Base-by-base conservation (phyloP, 1,140 invertebrate genomes). In the Neodiprion pinetum region DNA sequence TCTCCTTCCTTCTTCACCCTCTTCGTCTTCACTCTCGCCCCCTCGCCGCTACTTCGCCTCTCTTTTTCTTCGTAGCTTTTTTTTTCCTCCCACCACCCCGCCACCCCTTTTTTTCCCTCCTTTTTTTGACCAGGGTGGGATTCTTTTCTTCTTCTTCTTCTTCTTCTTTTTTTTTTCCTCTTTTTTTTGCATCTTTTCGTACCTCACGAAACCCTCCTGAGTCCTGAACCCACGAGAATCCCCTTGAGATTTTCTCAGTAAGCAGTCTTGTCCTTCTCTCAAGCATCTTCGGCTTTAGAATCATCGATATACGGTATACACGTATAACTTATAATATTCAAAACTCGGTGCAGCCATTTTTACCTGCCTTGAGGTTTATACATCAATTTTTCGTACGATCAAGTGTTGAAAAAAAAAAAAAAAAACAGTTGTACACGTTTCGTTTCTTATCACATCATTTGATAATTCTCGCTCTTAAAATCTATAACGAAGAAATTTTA, bases 131-230 rank as follows among this genome's bases (percentile, higher is more conserved):
- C 61, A 2, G 1, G 28, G 28, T 40, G 28, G 12, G 1, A 65
- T 21, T 65, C 17, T 65, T 65, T 65, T 65, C 17, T 21, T 65
- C 12, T 65, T 65, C n/a, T 61, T 61, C 53, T 61, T n/a, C n/a
- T n/a, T 61, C 53, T 61, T 11, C n/a, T 61, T 61, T 61, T 61
- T 61, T 61, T 61, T 61, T 61, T n/a, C n/a, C n/a, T 61, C n/a
- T 61, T n/a, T 61, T 17, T 65, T 65, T 21, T 65, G 61, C 61
- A 14, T 14, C 61, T 65, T 65, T 65, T 65, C 12, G 17, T 65
- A 65, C 12, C 12, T 65, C 61, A 7, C 61, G 61, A 14, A 14
- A 40, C 28, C 28, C 28, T 40, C 28, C 28, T 1, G 28, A 40
- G 28, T 40, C 28, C 28, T 3, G 28, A 40, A 40, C 28, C 5